Evolutionary conservation across 2,888 invertebrate genomes (phyloP), one percentile per base, ranked within the genome.

Genomic region (Ichneumoninae sp.): DNA sequence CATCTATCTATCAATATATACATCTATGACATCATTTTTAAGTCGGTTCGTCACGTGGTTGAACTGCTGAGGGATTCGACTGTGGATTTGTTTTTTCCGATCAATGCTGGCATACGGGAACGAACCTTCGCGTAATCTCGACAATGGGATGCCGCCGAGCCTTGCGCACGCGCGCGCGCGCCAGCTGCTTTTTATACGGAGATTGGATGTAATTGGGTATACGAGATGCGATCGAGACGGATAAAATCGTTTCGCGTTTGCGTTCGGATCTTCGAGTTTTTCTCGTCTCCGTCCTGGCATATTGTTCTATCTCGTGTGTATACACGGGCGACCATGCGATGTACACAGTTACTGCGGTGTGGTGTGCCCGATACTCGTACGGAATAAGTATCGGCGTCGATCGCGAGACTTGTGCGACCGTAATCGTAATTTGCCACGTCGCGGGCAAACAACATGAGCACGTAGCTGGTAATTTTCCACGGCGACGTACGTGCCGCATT

Each of bases 371-470:
- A 65, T 76, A 70, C 70, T 60, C 16, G 19, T 52, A 68, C 68
- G 33, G 77, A 72, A 82, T 68, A 72, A 82, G 82, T 82, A 82
- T 78, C 68, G 77, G 62, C 74, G 62, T 62, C 74, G 82, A 74
- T 79, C 69, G 79, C 57, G 54, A 74, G 47, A 50, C 65, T 65
- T 75, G 80, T 81, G 62, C 57, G 80, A 76, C 54, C 69, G 83
- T 83, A 79, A 86, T 78, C 81, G 83, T 83, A 86, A 86, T 86
- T 86, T 86, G 81, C 81, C 83, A 82, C 83, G 86, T 83, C 80
- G 83, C 69, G 68, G 62, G 81, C 70, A 60, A 40, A 40, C 65
- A 65, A 47, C 80, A 70, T 75, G 30, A 8, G 76, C 83, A 85
- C 74, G 80, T 81, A 79, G 83, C 74, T 83, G 83, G 83, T 85